Evolutionary conservation across 2,888 invertebrate genomes (phyloP), one percentile per base, ranked within the genome.

Genomic region (Rotaria socialis): DNA sequence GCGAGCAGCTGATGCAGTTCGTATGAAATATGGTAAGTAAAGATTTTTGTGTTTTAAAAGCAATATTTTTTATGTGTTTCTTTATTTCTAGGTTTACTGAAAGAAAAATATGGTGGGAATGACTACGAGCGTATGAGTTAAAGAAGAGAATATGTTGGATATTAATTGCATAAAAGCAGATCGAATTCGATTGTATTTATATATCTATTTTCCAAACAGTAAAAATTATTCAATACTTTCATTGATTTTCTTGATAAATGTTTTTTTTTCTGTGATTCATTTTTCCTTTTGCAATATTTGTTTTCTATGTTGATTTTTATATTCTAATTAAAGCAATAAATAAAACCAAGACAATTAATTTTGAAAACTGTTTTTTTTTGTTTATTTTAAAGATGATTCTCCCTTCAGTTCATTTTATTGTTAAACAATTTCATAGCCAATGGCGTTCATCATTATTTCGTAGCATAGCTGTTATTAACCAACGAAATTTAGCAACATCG

Each of bases 11-110:
- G 80, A 80, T 47, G 19, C 47, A 41, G 11, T 47, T 47, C 80
- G 80, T 14, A 80, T 80, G 80, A 80, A 80, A 80, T 80, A 80
- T 80, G 80, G 80, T 80, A 47, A 8, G 24, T 75, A 75, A 19
- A 75, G 3, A 75, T 6, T 60, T n/a, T 27, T 14, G 6, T 11
- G n/a, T 50, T 50, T 50, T 50, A 50, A 50, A 14, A 50, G 50
- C 8, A 50, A 50, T 50, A 11, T 11, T 16, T 52, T 8, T 16
- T 11, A 16, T 35, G 35, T 35, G 1, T 35, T 2, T 35, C 1
- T 16, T 52, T 27, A n/a, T 27, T 60, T 60, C 8, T 60, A 60
- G 60, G 60, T 60, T 1, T 67, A 14, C 27, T 67, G 2, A 67
- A 35, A 67, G 67, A 27, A 14, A 67, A 67, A 67, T 22, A 67